Percentiles rank a stretch among this genome's conserved stretches.
Conservation (phyloP, 2,113 vertebrate genomes). For the Beaufortia kweichowensis region DNA sequence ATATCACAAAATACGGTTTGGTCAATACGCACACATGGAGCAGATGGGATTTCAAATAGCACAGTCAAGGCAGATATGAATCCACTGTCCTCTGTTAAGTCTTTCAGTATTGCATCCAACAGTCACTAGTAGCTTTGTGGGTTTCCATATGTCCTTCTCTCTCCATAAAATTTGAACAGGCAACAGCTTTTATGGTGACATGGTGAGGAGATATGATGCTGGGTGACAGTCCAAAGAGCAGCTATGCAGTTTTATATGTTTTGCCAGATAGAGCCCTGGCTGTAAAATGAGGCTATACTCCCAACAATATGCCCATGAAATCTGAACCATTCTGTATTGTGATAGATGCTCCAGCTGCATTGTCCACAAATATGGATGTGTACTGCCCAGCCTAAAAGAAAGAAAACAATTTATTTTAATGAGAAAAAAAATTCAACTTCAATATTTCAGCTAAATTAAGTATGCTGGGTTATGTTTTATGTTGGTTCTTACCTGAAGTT, state of each 20-base stretch:
- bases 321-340: constrained; percentile 88
- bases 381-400: constrained; percentile 85
- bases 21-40: constrained; percentile 1
- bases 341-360: constrained; percentile 81
- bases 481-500: constrained; percentile 84
- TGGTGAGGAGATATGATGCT: constrained; percentile 48
- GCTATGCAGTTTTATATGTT: constrained; percentile 45
- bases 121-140: constrained; percentile 29
- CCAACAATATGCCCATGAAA: constrained; percentile 90
- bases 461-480: constrained; percentile 9
- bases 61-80: constrained; percentile 22
- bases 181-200: constrained; percentile 24
- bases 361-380: constrained; percentile 93
- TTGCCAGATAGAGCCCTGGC: constrained; percentile 10
- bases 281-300: constrained; percentile 70
- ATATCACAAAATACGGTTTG: constrained; percentile 55
- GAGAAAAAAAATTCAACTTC: too few relatives aligned
- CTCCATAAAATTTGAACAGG: not conserved
- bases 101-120: constrained; percentile 27
- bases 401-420: too few relatives aligned
- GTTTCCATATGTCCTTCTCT: not conserved
- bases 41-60: constrained; percentile 4
- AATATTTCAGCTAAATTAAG: not conserved
- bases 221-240: constrained; percentile 55
- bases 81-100: constrained; percentile 22